Percentiles rank a stretch among this genome's conserved stretches.
phyloP scores from a whole-genome alignment of 2,888 invertebrate species.

The Diachrysia chrysitis region DNA sequence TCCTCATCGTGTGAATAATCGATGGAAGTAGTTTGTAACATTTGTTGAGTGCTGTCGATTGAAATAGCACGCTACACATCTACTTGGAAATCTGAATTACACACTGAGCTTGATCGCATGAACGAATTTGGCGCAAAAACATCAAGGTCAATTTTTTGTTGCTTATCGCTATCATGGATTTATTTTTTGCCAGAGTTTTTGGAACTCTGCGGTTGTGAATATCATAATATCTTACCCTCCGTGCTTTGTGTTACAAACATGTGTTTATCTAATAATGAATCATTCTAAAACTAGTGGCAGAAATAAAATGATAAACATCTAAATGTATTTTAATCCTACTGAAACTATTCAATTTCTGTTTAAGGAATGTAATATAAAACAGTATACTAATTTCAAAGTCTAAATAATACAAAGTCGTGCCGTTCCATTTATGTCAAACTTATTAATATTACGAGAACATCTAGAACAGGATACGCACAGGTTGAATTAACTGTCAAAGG shows the following conservation, averaged over 20 bases:
- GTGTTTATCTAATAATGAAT: constrained; percentile 60
- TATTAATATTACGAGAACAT: constrained; percentile 38
- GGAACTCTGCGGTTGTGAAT: constrained; percentile 28
- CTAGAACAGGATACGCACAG: constrained; percentile 49
- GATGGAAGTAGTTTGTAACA: constrained; percentile 23
- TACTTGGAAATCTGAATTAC: constrained; percentile 57
- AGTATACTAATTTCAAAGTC: neutral
- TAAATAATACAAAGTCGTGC: neutral
- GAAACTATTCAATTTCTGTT: neutral
- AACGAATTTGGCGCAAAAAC: constrained; percentile 65
- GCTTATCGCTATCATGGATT: constrained; percentile 60
- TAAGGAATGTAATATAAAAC: neutral
- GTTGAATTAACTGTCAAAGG: constrained; percentile 59
- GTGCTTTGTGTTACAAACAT: constrained; percentile 32
- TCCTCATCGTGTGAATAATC: constrained; percentile 42
- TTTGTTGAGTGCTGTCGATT: constrained; percentile 49
- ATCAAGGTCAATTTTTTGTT: constrained; percentile 68
- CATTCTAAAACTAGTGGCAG: constrained; percentile 55
- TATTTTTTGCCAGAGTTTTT: constrained; percentile 64
- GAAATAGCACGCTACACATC: constrained; percentile 38
- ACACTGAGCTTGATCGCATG: constrained; percentile 58
- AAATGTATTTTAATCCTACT: neutral
- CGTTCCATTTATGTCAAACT: neutral
- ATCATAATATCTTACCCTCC: constrained; percentile 48
- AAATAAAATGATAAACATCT: constrained; percentile 18